A percentile compares a stretch with the other conserved stretches of the same genome.
phyloP scores from a whole-genome alignment of 2,113 vertebrate genomes.

The Cromileptes altivelis region DNA sequence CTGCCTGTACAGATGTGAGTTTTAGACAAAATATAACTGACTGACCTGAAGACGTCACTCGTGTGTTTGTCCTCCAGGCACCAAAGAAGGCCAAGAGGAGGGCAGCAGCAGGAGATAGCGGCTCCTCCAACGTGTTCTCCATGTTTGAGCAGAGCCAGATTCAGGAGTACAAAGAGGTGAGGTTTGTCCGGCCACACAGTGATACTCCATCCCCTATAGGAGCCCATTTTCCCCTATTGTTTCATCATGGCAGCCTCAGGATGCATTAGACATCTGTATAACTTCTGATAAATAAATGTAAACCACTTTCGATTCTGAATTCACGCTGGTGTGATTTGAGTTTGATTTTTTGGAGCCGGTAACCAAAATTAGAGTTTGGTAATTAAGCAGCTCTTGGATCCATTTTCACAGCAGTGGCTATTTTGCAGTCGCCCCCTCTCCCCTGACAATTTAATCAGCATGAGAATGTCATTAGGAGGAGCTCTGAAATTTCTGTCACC shows the following conservation, averaged over 20 bases:
- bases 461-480: constrained; percentile 60
- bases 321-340: background rate
- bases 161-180: constrained; percentile 97
- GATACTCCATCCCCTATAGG: background rate
- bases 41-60: background rate
- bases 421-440: constrained; percentile 27
- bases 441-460: constrained; percentile 61
- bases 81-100: constrained; percentile 96
- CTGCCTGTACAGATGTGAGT: background rate
- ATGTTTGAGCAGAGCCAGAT: constrained; percentile 98
- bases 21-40: background rate
- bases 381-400: constrained; percentile 25
- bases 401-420: constrained; percentile 63
- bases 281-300: background rate
- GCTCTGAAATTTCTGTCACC: constrained; percentile 54
- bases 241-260: background rate
- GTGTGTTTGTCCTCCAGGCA: constrained; percentile 82
- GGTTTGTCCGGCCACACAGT: background rate
- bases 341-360: background rate
- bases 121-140: constrained; percentile 95
- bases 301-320: background rate
- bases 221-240: background rate
- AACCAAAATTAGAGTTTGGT: constrained; percentile 43
- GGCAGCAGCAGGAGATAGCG: constrained; percentile 85
- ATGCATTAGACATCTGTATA: background rate